Conservation (phyloP, 2,888 invertebrate species). For the Trilocha varians region DNA sequence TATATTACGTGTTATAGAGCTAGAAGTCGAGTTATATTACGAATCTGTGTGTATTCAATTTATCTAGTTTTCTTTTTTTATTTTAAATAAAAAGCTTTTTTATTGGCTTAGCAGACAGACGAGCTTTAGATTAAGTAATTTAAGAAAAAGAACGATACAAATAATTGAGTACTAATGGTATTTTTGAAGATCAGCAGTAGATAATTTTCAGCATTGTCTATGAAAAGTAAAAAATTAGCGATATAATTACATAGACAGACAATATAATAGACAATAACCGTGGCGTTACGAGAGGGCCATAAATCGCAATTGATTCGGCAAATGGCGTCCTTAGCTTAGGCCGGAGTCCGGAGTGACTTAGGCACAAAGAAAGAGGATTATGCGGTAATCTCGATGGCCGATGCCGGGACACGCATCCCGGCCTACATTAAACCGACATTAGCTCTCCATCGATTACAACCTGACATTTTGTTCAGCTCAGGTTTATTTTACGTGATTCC, state of each 20-base stretch:
- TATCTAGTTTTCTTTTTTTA: no score
- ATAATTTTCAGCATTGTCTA: no score
- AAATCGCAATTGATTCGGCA: slow-evolving; percentile 41
- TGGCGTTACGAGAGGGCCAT: slow-evolving; percentile 21
- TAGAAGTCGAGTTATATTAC: no score
- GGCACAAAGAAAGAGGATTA: slow-evolving; percentile 60
- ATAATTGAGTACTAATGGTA: no score
- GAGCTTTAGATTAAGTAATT: no score
- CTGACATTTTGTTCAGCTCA: slow-evolving; percentile 37
- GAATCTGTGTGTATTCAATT: no score
- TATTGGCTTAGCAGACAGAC: no score
- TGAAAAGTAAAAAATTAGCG: no score
- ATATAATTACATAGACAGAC: no score
- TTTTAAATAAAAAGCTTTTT: no score
- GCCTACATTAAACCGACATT: slow-evolving; percentile 61
- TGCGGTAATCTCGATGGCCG: slow-evolving; percentile 47
- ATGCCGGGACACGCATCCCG: slow-evolving; percentile 54
- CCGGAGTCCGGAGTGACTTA: slow-evolving; percentile 40
- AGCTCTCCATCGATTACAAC: slow-evolving; percentile 53
- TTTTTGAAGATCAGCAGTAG: slow-evolving; percentile 10
- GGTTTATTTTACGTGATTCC: slow-evolving; percentile 25
- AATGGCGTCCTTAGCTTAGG: slow-evolving; percentile 33
- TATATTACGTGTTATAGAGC: no score
- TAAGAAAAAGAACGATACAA: no score
- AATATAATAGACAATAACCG: slow-evolving; percentile 16